Percentiles rank a stretch among this genome's conserved stretches.
Conservation (phyloP, 2,888 invertebrate species). For the Philonicus albiceps region DNA sequence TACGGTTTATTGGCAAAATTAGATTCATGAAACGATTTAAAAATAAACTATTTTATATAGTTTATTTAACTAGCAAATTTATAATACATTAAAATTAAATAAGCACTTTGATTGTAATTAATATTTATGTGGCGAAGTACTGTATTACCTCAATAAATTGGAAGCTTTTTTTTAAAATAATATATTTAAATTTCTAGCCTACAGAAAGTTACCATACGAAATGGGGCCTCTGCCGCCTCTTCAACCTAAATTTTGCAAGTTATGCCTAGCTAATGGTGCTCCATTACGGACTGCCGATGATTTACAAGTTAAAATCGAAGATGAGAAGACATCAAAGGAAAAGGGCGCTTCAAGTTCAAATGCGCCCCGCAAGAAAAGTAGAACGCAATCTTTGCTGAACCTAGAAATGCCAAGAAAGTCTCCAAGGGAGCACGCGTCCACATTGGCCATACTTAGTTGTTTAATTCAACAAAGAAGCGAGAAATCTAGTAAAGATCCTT, state of each 20-base stretch:
- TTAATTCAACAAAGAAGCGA: slow-evolving; percentile 66
- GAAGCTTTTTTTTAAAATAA: neutral
- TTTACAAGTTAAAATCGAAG: neutral
- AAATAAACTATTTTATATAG: too few relatives aligned
- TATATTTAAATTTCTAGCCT: slow-evolving; percentile 50
- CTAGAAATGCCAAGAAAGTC: slow-evolving; percentile 75
- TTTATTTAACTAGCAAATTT: neutral
- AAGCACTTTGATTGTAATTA: neutral
- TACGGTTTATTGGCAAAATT: too few relatives aligned
- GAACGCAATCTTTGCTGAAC: slow-evolving; percentile 54
- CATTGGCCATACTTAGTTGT: slow-evolving; percentile 80
- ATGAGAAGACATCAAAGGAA: neutral
- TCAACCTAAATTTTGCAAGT: slow-evolving; percentile 60
- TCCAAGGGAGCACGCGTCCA: slow-evolving; percentile 87
- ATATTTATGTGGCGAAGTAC: neutral
- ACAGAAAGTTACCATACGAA: slow-evolving; percentile 74
- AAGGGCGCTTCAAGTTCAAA: neutral
- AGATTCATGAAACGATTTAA: too few relatives aligned
- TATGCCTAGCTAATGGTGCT: slow-evolving; percentile 29
- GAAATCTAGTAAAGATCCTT: neutral
- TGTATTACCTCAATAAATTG: neutral
- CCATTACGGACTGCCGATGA: neutral
- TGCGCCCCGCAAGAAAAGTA: neutral
- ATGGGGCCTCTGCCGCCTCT: slow-evolving; percentile 72
- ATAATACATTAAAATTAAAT: neutral